Conservation (phyloP, 2,888 invertebrate species). For the Physocephala rufipes region DNA sequence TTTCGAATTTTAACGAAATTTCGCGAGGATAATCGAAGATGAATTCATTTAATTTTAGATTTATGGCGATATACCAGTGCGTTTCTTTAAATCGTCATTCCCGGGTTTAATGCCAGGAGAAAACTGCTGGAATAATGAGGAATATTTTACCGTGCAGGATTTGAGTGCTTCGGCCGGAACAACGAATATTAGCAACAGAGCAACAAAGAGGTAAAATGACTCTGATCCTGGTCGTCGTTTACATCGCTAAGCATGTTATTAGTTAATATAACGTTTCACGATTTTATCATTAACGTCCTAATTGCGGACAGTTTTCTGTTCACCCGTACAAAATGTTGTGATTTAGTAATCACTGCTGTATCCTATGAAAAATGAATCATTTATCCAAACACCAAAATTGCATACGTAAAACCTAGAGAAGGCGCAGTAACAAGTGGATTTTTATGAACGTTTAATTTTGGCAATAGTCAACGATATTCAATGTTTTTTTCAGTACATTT, state of each 20-base stretch:
- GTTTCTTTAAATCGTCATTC: constrained; percentile 58
- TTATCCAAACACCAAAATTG: too few species aligned
- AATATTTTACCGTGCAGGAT: constrained; percentile 61
- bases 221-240: too few species aligned
- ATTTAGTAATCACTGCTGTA: too few species aligned
- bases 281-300: not conserved
- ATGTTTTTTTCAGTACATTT: too few species aligned
- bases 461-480: too few species aligned
- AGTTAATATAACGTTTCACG: constrained; percentile 3
- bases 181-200: constrained; percentile 33
- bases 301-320: too few species aligned
- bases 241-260: too few species aligned
- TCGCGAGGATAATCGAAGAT: not conserved
- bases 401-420: too few species aligned
- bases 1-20: not conserved
- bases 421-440: too few species aligned
- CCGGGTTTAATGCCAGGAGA: constrained; percentile 55
- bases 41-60: constrained; percentile 47
- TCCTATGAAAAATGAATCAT: too few species aligned
- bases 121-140: constrained; percentile 61
- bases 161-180: constrained; percentile 53
- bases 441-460: too few species aligned
- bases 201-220: constrained; percentile 53
- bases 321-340: too few species aligned
- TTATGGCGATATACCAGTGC: constrained; percentile 62